Evolutionary conservation across 2,797 vertebrate genomes (phyloP).

Genomic region (Falco berigora): DNA sequence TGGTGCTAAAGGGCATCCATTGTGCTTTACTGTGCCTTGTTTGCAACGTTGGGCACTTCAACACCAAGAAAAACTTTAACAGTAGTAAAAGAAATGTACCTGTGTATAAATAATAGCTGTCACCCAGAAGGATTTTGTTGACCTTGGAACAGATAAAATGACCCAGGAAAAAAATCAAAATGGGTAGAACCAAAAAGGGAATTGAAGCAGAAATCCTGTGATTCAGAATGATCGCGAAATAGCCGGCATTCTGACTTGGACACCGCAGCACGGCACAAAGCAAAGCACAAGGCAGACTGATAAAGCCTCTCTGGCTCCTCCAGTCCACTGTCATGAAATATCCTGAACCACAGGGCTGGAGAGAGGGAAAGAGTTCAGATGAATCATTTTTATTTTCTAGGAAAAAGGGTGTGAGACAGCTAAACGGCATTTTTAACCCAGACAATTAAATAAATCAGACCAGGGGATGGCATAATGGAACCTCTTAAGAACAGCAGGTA

Average conservation of each 20-base stretch:
- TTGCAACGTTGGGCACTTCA: not conserved
- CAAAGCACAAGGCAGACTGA: slow-evolving; percentile 62
- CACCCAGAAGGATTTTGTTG: slow-evolving; percentile 78
- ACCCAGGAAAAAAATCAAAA: slow-evolving; percentile 77
- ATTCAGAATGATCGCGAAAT: slow-evolving; percentile 78
- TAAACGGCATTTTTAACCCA: not conserved
- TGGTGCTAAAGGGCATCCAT: not conserved
- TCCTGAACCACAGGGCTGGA: not conserved
- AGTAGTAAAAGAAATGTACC: not conserved
- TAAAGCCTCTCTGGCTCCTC: slow-evolving; percentile 71
- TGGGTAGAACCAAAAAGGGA: slow-evolving; percentile 72
- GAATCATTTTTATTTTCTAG: not conserved
- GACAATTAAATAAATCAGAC: not conserved
- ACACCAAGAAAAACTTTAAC: not conserved
- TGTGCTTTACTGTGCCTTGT: not conserved
- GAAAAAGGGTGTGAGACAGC: not conserved
- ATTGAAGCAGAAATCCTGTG: slow-evolving; percentile 74
- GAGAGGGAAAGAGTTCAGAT: not conserved
- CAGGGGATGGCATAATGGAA: not conserved
- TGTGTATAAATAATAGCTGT: not conserved
- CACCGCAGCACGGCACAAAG: slow-evolving; percentile 70
- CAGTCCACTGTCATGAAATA: slow-evolving; percentile 72
- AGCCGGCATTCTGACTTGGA: slow-evolving; percentile 78
- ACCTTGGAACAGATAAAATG: slow-evolving; percentile 77
- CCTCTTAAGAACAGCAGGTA: not conserved